A percentile compares a stretch with the other conserved stretches of the same genome.
Conservation (phyloP, 2,888 invertebrate genomes). For the Ferrisia virgata region DNA sequence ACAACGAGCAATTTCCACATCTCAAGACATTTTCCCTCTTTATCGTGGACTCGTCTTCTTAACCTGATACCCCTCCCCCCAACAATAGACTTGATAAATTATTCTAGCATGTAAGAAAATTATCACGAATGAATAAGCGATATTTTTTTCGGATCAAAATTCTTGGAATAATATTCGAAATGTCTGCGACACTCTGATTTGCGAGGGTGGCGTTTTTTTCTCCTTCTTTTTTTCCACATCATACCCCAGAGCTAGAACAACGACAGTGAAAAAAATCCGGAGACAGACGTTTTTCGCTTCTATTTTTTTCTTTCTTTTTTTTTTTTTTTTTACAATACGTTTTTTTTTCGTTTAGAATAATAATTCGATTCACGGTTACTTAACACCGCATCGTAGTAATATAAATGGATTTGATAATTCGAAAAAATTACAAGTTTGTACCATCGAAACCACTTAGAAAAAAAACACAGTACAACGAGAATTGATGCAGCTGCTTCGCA, state of each 20-base stretch:
- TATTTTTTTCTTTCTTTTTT: not conserved
- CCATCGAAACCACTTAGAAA: not conserved
- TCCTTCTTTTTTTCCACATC: not conserved
- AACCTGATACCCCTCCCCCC: not conserved
- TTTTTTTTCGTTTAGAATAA: not conserved
- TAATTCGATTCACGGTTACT: conserved; percentile 23
- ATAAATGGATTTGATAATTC: conserved; percentile 10
- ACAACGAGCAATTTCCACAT: not conserved
- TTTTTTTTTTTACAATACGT: not conserved
- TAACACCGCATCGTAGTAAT: not conserved
- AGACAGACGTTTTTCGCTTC: not conserved
- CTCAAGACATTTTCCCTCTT: not conserved
- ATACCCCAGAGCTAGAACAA: not conserved
- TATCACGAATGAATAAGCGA: conserved; percentile 26
- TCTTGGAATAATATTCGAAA: conserved; percentile 13
- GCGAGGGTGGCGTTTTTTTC: conserved; percentile 15
- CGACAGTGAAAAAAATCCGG: not conserved
- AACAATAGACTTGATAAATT: not conserved
- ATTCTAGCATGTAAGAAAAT: conserved; percentile 31
- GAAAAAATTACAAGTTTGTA: conserved; percentile 7
- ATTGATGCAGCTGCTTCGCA: not conserved
- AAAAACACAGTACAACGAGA: not conserved
- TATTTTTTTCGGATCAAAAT: conserved; percentile 7
- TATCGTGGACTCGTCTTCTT: not conserved
- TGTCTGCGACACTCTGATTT: conserved; percentile 1